A percentile compares a stretch with the other conserved stretches of the same genome.
Evolutionary conservation across 2,797 vertebrate genomes (phyloP).

Genomic region (Enteromius thamalakanensis): DNA sequence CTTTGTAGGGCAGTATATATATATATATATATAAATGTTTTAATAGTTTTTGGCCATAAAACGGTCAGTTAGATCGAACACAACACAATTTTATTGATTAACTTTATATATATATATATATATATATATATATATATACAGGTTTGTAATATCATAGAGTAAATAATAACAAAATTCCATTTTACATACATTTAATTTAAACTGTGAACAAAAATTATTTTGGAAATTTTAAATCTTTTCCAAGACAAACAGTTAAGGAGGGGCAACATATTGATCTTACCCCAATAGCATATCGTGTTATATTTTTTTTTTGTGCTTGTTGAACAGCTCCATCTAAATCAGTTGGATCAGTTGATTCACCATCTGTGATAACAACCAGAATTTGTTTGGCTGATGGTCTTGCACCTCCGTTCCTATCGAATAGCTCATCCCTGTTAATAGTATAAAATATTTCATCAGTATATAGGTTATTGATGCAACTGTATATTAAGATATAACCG

Average conservation of each 20-base stretch:
- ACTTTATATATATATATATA: too few species aligned
- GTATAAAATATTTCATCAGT: too few species aligned
- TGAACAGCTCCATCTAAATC: rapidly evolving
- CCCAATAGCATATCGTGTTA: conserved; percentile 75
- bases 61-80: too few species aligned
- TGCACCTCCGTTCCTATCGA: neutral
- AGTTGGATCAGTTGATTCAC: conserved; percentile 38
- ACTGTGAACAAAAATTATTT: too few species aligned
- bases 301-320: conserved; percentile 17
- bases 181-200: neutral
- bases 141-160: too few species aligned
- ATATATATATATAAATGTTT: too few species aligned
- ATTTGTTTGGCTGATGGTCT: conserved; percentile 64
- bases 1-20: too few species aligned
- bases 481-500: too few species aligned
- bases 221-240: neutral
- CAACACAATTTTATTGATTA: too few species aligned
- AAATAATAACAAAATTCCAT: neutral
- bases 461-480: neutral
- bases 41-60: too few species aligned
- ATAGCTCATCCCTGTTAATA: conserved; percentile 55
- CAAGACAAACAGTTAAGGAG: neutral
- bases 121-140: too few species aligned
- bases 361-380: conserved; percentile 77
- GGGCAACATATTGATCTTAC: conserved; percentile 58